Base-by-base conservation (phyloP, 2,797 vertebrate genomes). In the Karalla daura region DNA sequence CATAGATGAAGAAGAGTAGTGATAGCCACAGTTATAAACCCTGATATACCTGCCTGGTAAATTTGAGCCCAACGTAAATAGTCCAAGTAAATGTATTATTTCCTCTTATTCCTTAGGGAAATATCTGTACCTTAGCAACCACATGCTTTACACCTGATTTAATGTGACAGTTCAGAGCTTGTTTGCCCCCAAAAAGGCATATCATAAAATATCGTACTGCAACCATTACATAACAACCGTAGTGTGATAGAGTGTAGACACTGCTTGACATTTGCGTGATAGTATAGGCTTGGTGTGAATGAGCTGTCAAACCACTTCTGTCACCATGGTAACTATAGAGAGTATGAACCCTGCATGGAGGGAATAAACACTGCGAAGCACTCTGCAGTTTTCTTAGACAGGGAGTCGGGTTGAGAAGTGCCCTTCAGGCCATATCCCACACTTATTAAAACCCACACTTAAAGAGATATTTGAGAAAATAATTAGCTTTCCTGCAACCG, bases 391-490 rank as follows among this genome's bases (percentile, higher is more conserved):
- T 39, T 23, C 21, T 18, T 43, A 70, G 27, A 21, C 39, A 25
- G 40, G 24, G 39, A 40, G 63, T 62, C 52, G 28, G 21, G 45
- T 68, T 28, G 43, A 73, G 12, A 70, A 43, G 13, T 18, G 23
- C 36, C 55, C 49, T 65, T 59, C 5, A 37, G 47, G 67, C 51
- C 46, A 72, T 71, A 36, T 52, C 63, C 37, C 46, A 8, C 55
- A 56, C 39, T 61, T 55, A 78, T 65, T 59, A 52, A 78, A 78
- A 70, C 28, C 44, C 30, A 62, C 45, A 51, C 37, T n/a, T 24
- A 21, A 24, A 73, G 46, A 59, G 14, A 56, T 66, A 58, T 25
- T 49, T 14, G 25, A 25, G 62, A 55, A 36, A 74, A 76, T 59
- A 80, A 67, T 5, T 2, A 46, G 4, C 14, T 33, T 70, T 44